Percentiles rank a stretch among this genome's conserved stretches.
Evolutionary conservation across 2,113 vertebrate species (phyloP).

Genomic region (Ardeotis arabs): DNA sequence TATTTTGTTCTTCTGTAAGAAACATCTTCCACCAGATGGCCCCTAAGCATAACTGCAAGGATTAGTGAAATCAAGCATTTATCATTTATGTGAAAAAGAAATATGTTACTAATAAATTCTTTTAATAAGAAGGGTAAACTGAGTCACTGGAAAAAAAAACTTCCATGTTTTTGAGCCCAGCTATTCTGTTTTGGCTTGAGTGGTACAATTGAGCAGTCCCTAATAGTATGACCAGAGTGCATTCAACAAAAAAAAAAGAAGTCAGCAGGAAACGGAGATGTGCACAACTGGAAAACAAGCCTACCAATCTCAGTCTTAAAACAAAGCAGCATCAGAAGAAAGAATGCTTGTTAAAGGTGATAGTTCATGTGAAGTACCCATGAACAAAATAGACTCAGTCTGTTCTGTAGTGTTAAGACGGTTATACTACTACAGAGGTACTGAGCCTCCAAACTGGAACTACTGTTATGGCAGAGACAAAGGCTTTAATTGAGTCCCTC

Average conservation of each 20-base stretch:
- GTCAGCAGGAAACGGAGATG: neutral
- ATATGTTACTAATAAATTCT: neutral
- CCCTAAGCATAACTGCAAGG: slow-evolving; percentile 3
- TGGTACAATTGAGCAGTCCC: neutral
- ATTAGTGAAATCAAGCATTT: neutral
- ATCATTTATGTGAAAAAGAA: neutral
- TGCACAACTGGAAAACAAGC: neutral
- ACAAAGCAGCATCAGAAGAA: neutral
- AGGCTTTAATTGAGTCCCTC: neutral
- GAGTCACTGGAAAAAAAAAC: neutral
- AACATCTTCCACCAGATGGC: slow-evolving; percentile 12
- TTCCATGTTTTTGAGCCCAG: neutral
- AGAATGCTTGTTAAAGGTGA: neutral
- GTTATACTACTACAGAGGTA: neutral
- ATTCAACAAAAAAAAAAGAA: neutral
- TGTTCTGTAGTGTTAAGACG: neutral
- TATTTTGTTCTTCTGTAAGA: neutral
- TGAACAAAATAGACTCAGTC: neutral
- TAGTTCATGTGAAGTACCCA: neutral
- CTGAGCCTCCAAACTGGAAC: neutral
- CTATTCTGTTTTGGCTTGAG: neutral
- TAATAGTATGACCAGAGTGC: neutral
- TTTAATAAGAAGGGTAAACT: neutral
- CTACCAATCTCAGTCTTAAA: neutral
- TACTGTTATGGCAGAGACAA: neutral